Conservation (phyloP, 2,888 invertebrate genomes). For the Hypolimnas misippus region DNA sequence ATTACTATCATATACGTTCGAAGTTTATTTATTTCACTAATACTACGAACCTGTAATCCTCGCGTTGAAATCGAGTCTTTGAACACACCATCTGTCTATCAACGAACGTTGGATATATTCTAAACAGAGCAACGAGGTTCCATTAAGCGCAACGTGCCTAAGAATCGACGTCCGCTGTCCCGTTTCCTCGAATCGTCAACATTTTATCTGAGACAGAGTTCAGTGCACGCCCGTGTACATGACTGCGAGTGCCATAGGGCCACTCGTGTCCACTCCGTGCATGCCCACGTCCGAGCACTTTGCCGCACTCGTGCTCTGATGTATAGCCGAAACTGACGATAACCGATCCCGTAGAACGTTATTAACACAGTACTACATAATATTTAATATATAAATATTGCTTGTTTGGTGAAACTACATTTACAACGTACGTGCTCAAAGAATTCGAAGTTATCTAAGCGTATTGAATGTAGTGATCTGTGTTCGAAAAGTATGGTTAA, state of each 20-base stretch:
- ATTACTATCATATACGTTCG: background rate
- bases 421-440: constrained; percentile 5
- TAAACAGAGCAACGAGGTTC: constrained; percentile 13
- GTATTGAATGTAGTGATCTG: background rate
- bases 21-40: background rate
- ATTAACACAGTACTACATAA: constrained; percentile 3
- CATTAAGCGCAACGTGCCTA: constrained; percentile 18
- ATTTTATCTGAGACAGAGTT: constrained; percentile 66
- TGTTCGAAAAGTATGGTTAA: constrained; percentile 1
- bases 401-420: constrained; percentile 7
- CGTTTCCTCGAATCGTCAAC: constrained; percentile 70
- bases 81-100: constrained; percentile 9
- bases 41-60: background rate
- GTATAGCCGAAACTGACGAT: constrained; percentile 21
- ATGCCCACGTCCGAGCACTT: constrained; percentile 43
- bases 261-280: constrained; percentile 39
- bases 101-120: constrained; percentile 1
- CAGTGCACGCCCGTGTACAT: constrained; percentile 68
- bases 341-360: constrained; percentile 11
- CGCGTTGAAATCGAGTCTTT: background rate
- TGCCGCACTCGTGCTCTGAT: constrained; percentile 27
- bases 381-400: constrained; percentile 10
- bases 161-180: constrained; percentile 53
- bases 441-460: background rate
- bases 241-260: constrained; percentile 43